These are phyloP conservation scores for Babyrousa celebensis DNA, from an alignment of 2,797 vertebrate species.

Conservation along the genomic window DNA sequence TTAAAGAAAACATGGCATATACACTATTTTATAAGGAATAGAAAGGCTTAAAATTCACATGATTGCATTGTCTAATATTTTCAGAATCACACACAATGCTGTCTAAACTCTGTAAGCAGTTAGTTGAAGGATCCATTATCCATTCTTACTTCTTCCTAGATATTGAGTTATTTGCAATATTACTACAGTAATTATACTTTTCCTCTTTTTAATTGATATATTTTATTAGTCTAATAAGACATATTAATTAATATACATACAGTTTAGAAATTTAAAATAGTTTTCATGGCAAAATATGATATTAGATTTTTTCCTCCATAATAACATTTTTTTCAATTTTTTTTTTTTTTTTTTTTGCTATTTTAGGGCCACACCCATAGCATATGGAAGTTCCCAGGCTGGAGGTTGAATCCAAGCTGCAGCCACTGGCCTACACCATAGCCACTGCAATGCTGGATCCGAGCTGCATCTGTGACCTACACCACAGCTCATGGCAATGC, in stretches of 20 bases:
- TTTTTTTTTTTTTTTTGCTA: no score
- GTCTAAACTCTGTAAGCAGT: neutral
- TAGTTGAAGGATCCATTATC: neutral
- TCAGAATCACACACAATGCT: neutral
- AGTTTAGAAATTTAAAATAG: neutral
- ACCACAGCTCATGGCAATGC: no score
- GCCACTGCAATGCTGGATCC: no score
- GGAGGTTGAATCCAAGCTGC: no score
- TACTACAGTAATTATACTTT: neutral
- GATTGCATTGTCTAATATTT: neutral
- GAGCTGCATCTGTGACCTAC: no score
- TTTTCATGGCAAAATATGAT: neutral
- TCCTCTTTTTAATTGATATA: neutral
- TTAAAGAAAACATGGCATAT: neutral
- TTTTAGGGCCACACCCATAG: no score
- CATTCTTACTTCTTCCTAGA: neutral
- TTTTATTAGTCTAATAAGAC: constrained; percentile 1
- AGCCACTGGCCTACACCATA: no score
- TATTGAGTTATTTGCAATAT: neutral
- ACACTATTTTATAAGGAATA: neutral
- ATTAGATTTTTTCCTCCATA: neutral
- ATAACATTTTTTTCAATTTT: no score
- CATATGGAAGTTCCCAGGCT: no score
- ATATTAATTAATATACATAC: neutral
- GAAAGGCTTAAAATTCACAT: neutral